Evolutionary conservation across 2,888 invertebrate species (phyloP).

Genomic region (Cheilosia scutellata): DNA sequence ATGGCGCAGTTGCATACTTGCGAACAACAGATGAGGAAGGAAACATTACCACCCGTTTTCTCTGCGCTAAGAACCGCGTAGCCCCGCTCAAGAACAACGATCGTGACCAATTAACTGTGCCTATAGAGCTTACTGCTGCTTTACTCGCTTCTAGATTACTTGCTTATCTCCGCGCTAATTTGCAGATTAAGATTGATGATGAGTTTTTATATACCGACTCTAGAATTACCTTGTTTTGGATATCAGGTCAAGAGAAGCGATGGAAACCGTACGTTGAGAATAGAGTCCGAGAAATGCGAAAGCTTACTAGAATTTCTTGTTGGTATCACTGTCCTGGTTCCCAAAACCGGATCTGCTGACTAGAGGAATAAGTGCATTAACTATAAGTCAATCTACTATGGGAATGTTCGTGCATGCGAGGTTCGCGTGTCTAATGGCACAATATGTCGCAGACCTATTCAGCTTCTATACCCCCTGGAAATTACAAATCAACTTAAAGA

Average conservation of each 20-base stretch:
- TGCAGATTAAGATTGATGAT: conserved; percentile 22
- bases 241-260: conserved; percentile 3
- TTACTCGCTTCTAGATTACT: conserved; percentile 18
- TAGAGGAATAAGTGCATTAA: too few species aligned
- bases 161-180: conserved; percentile 20
- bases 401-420: conserved; percentile 32
- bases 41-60: background rate
- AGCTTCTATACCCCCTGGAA: conserved; percentile 36
- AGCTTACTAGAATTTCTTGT: too few species aligned
- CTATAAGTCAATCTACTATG: background rate
- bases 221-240: conserved; percentile 27
- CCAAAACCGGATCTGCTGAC: too few species aligned
- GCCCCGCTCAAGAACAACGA: too few species aligned
- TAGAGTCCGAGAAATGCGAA: background rate
- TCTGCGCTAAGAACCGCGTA: conserved; percentile 4
- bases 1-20: conserved; percentile 3
- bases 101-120: background rate
- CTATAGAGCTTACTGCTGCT: conserved; percentile 25
- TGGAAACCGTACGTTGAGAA: conserved; percentile 18
- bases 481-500: conserved; percentile 23
- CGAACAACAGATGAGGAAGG: background rate
- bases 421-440: conserved; percentile 37
- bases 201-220: conserved; percentile 31
- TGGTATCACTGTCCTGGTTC: too few species aligned
- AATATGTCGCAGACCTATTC: conserved; percentile 29